Evolutionary conservation across 2,888 invertebrate species (phyloP), one percentile per base, ranked within the genome.

Genomic region (Ellobium chinense): DNA sequence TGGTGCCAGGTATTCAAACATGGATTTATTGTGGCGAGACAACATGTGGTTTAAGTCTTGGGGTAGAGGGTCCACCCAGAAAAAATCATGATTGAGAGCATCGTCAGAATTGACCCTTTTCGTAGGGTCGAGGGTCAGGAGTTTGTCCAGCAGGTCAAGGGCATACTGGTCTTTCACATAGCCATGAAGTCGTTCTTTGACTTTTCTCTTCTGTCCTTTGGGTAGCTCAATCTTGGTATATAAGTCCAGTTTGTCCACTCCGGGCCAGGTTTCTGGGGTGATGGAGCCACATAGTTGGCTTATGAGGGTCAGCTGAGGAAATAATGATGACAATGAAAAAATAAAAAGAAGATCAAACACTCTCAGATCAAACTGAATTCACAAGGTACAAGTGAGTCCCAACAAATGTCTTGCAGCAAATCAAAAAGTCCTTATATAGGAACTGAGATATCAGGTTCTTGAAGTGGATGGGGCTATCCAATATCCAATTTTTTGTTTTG

Each of bases 1-100:
- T 84, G 96, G 95, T 83, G 96, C 95, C 83, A 98, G 94, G 93
- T 96, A 98, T 92, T 99, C 98, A 92, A 98, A 99, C 98, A 98
- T 98, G 93, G 97, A 97, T 85, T 95, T 97, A 84, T 95, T 96
- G 94, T 97, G 96, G 89, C 97, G 97, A 0, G 97, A 97, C 85
- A 99, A 93, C 98, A 98, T 98, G 94, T 96, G 96, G 75, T 87
- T 89, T 68, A 94, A 88, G 78, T 93, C 93, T 29, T 85, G 84
- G 0, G 99, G 98, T 96, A 98, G 96, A 0, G 99, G 99, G 92
- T 98, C 98, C 5, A 96, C 97, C 98, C 98, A 99, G 94, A 99
- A 99, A 94, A 99, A 99, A 92, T 98, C 98, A 91, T 99, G 99
- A 94, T 98, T 98, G 1, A 99, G 93, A 0, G 99, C 98, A 0